These are phyloP conservation scores for Nothobranchius furzeri DNA, from an alignment of 2,113 vertebrate species.

Conservation along the genomic window DNA sequence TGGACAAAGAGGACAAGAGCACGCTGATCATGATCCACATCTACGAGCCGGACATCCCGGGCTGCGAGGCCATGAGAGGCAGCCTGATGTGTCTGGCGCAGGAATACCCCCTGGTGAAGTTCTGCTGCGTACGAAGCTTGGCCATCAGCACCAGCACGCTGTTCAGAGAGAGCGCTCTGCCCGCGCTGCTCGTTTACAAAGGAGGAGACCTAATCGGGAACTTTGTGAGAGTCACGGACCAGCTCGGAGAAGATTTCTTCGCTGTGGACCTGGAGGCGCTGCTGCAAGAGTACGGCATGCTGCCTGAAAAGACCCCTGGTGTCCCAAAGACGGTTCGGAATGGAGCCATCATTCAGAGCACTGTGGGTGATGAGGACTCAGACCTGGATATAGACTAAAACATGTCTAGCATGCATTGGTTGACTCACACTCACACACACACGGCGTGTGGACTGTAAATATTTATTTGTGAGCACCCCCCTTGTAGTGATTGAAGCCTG, in stretches of 20 bases:
- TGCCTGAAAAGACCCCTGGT: constrained; percentile 87
- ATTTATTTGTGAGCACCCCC: constrained; percentile 19
- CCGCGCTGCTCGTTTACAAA: constrained; percentile 93
- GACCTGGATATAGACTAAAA: constrained; percentile 92
- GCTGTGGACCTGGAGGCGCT: constrained; percentile 95
- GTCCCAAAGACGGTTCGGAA: constrained; percentile 81
- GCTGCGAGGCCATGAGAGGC: constrained; percentile 90
- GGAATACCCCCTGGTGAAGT: constrained; percentile 92
- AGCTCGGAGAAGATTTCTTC: constrained; percentile 97
- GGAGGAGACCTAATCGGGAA: constrained; percentile 94
- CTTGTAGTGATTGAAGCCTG: constrained; percentile 12
- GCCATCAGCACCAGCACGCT: constrained; percentile 90
- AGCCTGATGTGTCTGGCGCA: constrained; percentile 92
- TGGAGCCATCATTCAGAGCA: constrained; percentile 76
- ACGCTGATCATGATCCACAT: constrained; percentile 94
- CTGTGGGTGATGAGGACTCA: constrained; percentile 87
- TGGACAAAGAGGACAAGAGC: constrained; percentile 91
- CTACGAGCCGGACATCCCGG: constrained; percentile 88
- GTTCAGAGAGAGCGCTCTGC: constrained; percentile 90
- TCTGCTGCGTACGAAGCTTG: constrained; percentile 90
- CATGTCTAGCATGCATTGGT: too few relatives aligned
- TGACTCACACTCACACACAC: background rate
- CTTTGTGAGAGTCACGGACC: constrained; percentile 96
- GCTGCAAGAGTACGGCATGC: constrained; percentile 92
- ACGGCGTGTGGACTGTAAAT: constrained; percentile 41